Base-by-base conservation (phyloP, 2,797 vertebrate genomes). In the Melopsittacus undulatus region DNA sequence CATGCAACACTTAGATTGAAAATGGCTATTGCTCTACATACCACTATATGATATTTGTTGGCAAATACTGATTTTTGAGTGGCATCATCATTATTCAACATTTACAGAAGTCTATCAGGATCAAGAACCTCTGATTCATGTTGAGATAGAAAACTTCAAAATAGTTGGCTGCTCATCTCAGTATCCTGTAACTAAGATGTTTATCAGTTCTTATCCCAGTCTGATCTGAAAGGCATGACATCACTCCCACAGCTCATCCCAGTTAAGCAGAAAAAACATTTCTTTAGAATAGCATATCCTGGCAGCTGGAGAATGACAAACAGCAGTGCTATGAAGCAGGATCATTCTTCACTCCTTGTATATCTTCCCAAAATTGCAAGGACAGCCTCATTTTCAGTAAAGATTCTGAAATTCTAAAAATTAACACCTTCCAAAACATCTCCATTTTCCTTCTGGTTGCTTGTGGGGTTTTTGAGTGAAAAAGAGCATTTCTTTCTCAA, bases 401-500 rank as follows among this genome's bases (percentile, higher is more conserved):
- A 57, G 45, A 78, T 74, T 72, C 83, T 36, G 24, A 90, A 63
- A 63, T 74, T 89, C 56, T 88, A 24, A 51, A 79, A 14, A 87
- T 32, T 48, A 68, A 32, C 23, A 36, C 10, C 3, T 42, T 86
- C 7, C 11, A 79, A 51, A 82, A 88, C 8, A 32, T 36, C 32
- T 63, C 43, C 6, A 34, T 32, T 84, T 86, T 91, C 29, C 32
- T 64, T 34, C 32, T 67, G 16, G 2, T 30, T 30, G 10, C n/a
- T 59, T 34, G 56, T 36, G n/a, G 56, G 10, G n/a, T 62, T 78
- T 79, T 36, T 36, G 36, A 83, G 61, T 59, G 32, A 79, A 94
- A 92, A 91, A 34, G n/a, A 87, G 24, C 68, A 79, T 91, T 91
- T 73, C n/a, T 52, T 91, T 86, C 85, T 64, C 68, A 89, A 77